phyloP scores from a whole-genome alignment of 2,113 vertebrate genomes.

The human region GRCh38 chrX:25114501-25115000 shows the following conservation, averaged over 20 bases:
- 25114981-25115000: slow-evolving; percentile 1
- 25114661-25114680: background rate
- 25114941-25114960: background rate
- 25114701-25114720: slow-evolving; percentile 25
- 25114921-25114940: background rate
- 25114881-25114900: background rate
- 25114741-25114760: background rate
- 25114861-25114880: background rate
- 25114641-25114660: background rate
- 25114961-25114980: background rate
- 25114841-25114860: background rate
- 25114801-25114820: background rate
- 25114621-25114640: background rate
- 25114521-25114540: slow-evolving; percentile 8
- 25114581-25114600: background rate
- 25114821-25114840: background rate
- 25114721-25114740: background rate
- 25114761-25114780: background rate
- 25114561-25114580: background rate
- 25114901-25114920: background rate
- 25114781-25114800: slow-evolving; percentile 16
- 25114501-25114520: background rate
- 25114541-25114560: background rate
- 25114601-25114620: background rate
- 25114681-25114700: background rate